Evolutionary conservation across 2,888 invertebrate genomes (phyloP).

Genomic region (Corythucha ciliata): DNA sequence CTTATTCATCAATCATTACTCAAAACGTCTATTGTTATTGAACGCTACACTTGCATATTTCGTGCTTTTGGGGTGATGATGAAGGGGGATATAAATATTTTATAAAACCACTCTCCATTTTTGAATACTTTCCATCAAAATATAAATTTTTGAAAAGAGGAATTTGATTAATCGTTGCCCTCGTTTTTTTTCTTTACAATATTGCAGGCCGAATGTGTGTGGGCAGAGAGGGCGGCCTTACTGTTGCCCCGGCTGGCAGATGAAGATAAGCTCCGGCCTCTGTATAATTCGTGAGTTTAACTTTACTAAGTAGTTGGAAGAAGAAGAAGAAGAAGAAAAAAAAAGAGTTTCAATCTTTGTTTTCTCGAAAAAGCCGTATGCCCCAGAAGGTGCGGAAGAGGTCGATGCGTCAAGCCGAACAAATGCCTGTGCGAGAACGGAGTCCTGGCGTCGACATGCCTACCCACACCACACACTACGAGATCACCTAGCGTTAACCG

Average conservation of each 20-base stretch:
- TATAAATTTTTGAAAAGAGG: background rate
- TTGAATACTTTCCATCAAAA: background rate
- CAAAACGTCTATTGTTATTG: no score
- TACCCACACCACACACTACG: constrained; percentile 33
- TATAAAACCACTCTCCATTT: background rate
- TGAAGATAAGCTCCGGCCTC: constrained; percentile 58
- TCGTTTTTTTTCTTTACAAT: no score
- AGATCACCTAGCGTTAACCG: no score
- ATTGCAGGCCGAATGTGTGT: constrained; percentile 71
- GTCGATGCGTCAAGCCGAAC: constrained; percentile 70
- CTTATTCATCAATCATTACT: no score
- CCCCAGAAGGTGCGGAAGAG: constrained; percentile 58
- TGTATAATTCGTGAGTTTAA: constrained; percentile 73
- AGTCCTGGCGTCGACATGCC: constrained; percentile 53
- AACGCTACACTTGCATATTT: no score
- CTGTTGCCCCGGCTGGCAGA: constrained; percentile 80
- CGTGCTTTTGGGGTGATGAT: no score
- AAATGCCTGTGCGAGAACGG: constrained; percentile 68
- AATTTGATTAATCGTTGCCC: background rate
- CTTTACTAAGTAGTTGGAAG: background rate
- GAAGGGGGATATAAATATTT: background rate
- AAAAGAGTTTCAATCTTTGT: background rate
- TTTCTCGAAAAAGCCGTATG: constrained; percentile 53
- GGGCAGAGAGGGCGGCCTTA: constrained; percentile 53
- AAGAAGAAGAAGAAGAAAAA: background rate